Conservation (phyloP, 2,888 invertebrate genomes). For the Zaprionus lineosus region DNA sequence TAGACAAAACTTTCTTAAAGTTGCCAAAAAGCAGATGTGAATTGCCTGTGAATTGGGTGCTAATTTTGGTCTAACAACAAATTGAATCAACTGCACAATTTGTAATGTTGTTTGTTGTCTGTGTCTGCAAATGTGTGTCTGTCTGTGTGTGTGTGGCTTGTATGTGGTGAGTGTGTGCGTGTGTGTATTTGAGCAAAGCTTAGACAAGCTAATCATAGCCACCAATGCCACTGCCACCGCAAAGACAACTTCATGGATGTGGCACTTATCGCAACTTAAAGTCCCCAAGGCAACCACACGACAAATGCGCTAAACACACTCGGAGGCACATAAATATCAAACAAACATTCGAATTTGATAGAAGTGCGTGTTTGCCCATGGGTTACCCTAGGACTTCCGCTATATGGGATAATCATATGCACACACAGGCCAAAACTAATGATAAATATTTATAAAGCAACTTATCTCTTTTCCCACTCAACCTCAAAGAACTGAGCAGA, state of each 20-base stretch:
- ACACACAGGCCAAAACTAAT: too few species aligned
- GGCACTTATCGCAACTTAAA: conserved; percentile 36
- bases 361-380: too few species aligned
- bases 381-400: too few species aligned
- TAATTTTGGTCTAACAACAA: conserved; percentile 31
- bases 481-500: too few species aligned
- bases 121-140: background rate
- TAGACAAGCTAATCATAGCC: conserved; percentile 34
- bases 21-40: conserved; percentile 13
- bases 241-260: conserved; percentile 4
- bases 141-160: background rate
- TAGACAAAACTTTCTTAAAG: conserved; percentile 1
- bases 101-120: background rate
- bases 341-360: too few species aligned
- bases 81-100: conserved; percentile 15
- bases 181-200: background rate
- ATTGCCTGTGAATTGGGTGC: conserved; percentile 21
- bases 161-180: background rate
- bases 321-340: conserved; percentile 21
- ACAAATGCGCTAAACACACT: conserved; percentile 22
- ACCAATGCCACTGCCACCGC: background rate
- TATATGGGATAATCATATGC: too few species aligned
- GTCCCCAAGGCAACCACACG: conserved; percentile 15
- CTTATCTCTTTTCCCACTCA: too few species aligned
- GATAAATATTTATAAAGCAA: too few species aligned